These are phyloP conservation scores for Synergus umbraculus DNA, from an alignment of 2,888 invertebrate species.

Conservation along the genomic window DNA sequence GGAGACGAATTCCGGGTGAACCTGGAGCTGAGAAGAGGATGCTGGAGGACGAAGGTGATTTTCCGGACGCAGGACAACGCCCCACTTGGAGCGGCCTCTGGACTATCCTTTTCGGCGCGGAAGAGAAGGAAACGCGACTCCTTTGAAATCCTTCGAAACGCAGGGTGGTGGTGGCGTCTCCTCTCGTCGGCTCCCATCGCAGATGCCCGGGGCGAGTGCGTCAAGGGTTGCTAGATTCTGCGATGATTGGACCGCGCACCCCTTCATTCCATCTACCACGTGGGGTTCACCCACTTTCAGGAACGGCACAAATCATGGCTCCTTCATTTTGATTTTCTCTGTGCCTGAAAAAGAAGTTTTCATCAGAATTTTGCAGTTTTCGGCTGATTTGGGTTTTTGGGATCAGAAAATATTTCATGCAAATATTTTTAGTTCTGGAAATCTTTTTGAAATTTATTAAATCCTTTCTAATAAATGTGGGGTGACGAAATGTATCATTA, in stretches of 20 bases:
- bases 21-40: conserved; percentile 26
- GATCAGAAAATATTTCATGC: no score
- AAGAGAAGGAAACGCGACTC: conserved; percentile 65
- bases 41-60: background rate
- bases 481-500: no score
- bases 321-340: background rate
- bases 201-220: conserved; percentile 79
- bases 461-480: no score
- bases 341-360: background rate
- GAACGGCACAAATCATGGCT: conserved; percentile 57
- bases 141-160: conserved; percentile 62
- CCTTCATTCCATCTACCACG: conserved; percentile 63
- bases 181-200: conserved; percentile 63
- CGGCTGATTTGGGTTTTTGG: no score
- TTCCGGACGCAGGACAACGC: conserved; percentile 68
- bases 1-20: background rate
- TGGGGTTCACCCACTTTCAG: conserved; percentile 70
- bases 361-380: background rate
- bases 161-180: conserved; percentile 62
- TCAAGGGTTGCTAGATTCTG: conserved; percentile 78
- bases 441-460: no score
- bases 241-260: conserved; percentile 76
- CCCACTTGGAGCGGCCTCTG: conserved; percentile 66
- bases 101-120: conserved; percentile 71
- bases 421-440: no score